Base-by-base conservation (phyloP, 2,797 vertebrate species). In the Taeniopygia guttata region DNA sequence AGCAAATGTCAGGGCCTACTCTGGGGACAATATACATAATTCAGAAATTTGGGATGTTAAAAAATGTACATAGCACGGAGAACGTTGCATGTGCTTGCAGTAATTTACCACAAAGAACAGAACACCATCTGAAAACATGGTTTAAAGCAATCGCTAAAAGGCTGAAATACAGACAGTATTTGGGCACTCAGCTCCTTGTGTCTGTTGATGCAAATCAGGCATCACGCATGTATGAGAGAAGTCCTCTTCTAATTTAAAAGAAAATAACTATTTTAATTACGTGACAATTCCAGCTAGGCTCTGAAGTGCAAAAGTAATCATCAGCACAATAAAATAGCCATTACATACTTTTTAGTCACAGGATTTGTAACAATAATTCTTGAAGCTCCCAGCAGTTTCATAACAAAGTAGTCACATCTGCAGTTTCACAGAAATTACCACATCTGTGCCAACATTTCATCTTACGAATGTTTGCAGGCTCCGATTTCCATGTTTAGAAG, bases 401-500 rank as follows among this genome's bases (percentile, higher is more conserved):
- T 69, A 92, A 83, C 88, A 86, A 83, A 93, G 68, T 43, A 84
- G 69, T 87, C 84, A 87, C 67, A 92, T 94, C 87, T 84, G 87
- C 88, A 91, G 76, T 91, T 94, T 62, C 91, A 91, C 46, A 78
- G 79, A 95, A 90, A 91, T 38, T 5, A 78, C 69, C 77, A 26
- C 0, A 10, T 70, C 74, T 74, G 46, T 94, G 84, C 68, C 91
- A 87, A 51, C 12, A 6, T 89, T 94, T 89, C 67, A 84, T 93
- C 63, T 93, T 54, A 73, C 0, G 0, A 91, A 82, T 34, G 72
- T 80, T 86, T 85, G 55, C 74, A 83, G 84, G 84, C 94, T 91
- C 59, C 0, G 3, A 92, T 84, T 89, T 85, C 86, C 90, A 92
- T 92, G 93, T 96, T 95, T 96, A 90, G 89, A 94, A 92, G 59